Evolutionary conservation across 2,797 vertebrate species (phyloP), one percentile per base, ranked within the genome.

Genomic region (Zenarchopterus dispar): DNA sequence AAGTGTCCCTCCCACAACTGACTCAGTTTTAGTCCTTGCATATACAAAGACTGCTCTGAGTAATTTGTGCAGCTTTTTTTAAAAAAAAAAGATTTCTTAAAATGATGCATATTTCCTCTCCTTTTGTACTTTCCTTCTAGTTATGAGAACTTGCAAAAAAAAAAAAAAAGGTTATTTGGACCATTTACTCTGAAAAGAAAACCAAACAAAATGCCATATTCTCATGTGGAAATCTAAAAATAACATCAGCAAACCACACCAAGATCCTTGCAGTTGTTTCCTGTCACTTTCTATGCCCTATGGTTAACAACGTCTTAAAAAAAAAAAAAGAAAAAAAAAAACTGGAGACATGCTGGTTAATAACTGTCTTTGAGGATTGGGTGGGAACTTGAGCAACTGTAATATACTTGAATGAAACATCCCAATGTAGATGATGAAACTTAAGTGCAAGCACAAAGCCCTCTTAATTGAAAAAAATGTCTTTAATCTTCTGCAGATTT

Each of bases 41-140:
- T 71, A 75, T 65, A 88, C 82, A 87, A 86, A 84, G 81, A 58
- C 57, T 55, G 77, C 81, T 88, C 87, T 87, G 70, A 89, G 66
- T 62, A 56, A 4, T 73, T 72, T 75, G 55, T 59, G 60, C 58
- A 68, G 50, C 65, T 53, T 22, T 33, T 36, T 72, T 83, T 74
- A n/a, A n/a, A n/a, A n/a, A n/a, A n/a, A n/a, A n/a, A 67, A 69
- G 41, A 36, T 66, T 73, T 59, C 65, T 75, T 70, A 80, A 84
- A 87, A 36, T 67, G 81, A 74, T 58, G n/a, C 39, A 61, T 61
- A 72, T 67, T 60, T 77, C 53, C 23, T 4, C 6, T 16, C 5
- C 15, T 11, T 36, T 8, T 26, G 9, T 36, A 36, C 33, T 36
- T 9, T n/a, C 15, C 62, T 31, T 13, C 43, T 6, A 9, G 42